Evolutionary conservation across 2,888 invertebrate genomes (phyloP), one percentile per base, ranked within the genome.

Genomic region (Eueremaeus valkanovi): DNA sequence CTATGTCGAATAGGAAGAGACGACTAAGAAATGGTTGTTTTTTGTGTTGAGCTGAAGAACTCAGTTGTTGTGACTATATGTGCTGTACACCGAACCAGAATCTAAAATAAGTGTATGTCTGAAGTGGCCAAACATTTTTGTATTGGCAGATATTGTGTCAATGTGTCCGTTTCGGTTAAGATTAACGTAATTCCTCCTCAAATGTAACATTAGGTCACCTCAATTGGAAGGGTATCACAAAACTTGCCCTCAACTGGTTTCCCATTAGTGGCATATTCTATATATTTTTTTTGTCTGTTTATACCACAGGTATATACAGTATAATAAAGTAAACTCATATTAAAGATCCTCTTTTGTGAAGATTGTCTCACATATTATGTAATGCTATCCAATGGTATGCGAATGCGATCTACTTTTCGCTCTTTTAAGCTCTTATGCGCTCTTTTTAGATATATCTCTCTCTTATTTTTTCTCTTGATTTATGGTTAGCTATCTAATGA

Each of bases 201-300:
- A 24, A 66, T 36, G 70, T 70, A 70, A 70, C 70, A 70, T 70
- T 70, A 70, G 70, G 70, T 70, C 70, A 70, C 70, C 70, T 70
- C 24, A 70, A 70, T 70, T 45, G 29, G 63, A 66, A 70, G 70
- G 70, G 42, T 70, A 66, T 66, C 21, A 66, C 21, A 29, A 18
- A 6, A 70, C 27, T 40, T 70, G 45, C 40, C 70, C 70, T 70
- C 27, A 70, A 70, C 40, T 70, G 45, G 70, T 70, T 70, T 58
- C 58, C 31, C 58, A 58, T 58, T 58, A 58, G 11, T 58, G 58
- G 58, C 58, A 31, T 58, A 58, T 58, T 58, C 58, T 58, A 58
- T 58, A 29, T 29, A 27, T 18, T 27, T 18, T 58, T 58, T 58
- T 58, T 16, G 16, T 58, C 58, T 29, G 58, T 58, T 58, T 29